Evolutionary conservation across 2,113 vertebrate genomes (phyloP), one percentile per base, ranked within the genome.

Genomic region (Aspiorhynchus laticeps): DNA sequence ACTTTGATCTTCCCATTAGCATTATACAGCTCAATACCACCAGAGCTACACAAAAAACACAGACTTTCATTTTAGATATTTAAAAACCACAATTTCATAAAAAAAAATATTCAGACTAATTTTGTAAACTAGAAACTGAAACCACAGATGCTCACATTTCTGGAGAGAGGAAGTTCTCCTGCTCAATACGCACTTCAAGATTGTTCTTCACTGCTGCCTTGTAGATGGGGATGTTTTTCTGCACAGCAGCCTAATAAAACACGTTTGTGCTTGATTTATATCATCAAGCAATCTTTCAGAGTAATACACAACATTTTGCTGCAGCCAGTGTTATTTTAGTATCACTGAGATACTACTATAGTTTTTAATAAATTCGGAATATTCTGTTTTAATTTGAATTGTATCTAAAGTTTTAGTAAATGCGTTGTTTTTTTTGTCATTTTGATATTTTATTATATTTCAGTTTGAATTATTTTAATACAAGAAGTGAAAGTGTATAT

Each of bases 1-100:
- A 99, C 98, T 90, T 99, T 99, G 88, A 99, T 99, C 93, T 97
- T 99, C 31, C 97, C 96, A 85, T 97, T 91, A 0, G 93, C 92
- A 28, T 96, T 99, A 87, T 96, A 99, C 88, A 99, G 92, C 93
- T 99, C 98, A 88, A 99, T 94, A 46, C 98, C 98, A 87, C 98
- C 98, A 90, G 98, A 95, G 80, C 98, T 99, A 88, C 31, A 89
- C 46, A 48, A 36, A 56, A 56, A 4, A 74, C 43, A 15, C 36
- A 84, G 6, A 19, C 46, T 86, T 63, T 24, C 7, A 61, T 4
- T 24, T 86, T 2, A 36, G 1, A 56, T 9, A 24, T 48, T 11
- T 56, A 56, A 59, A 15, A 31, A 65, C 28, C 75, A 17, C 17
- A 12, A 76, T 21, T 53, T 53, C 15, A 19, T 36, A 0, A 8